Evolutionary conservation across 1,140 invertebrate genomes (phyloP).

Genomic region (Megalopta genalis): DNA sequence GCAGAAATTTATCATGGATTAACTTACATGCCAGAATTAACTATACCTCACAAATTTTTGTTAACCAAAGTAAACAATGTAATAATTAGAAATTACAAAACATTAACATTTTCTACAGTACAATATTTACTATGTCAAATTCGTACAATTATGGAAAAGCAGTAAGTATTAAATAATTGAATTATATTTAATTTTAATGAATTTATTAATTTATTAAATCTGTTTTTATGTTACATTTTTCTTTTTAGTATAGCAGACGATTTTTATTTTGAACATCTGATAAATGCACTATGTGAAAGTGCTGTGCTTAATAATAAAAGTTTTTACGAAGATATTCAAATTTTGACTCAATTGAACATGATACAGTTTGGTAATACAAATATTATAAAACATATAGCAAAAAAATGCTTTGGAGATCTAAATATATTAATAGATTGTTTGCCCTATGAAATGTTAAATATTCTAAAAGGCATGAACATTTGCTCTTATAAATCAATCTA

Average conservation of each 20-base stretch:
- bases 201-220: conserved; percentile 11
- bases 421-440: conserved; percentile 63
- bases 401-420: conserved; percentile 74
- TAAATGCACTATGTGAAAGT: conserved; percentile 72
- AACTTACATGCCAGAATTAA: neutral
- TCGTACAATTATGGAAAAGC: conserved; percentile 46
- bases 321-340: conserved; percentile 58
- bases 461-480: conserved; percentile 79
- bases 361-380: conserved; percentile 81
- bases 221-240: neutral
- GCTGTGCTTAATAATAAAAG: conserved; percentile 64
- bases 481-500: conserved; percentile 82
- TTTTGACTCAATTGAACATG: conserved; percentile 79
- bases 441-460: conserved; percentile 68
- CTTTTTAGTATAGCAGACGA: conserved; percentile 61
- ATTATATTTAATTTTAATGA: neutral
- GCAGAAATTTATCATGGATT: conserved; percentile 32
- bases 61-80: conserved; percentile 13
- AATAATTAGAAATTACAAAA: conserved; percentile 64
- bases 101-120: conserved; percentile 78
- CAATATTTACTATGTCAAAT: conserved; percentile 77
- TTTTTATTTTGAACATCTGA: conserved; percentile 82
- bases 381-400: conserved; percentile 81
- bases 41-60: conserved; percentile 1
- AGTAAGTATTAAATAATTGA: conserved; percentile 43